Conservation (phyloP, 2,797 vertebrate genomes). For the Sitta carolinensis region DNA sequence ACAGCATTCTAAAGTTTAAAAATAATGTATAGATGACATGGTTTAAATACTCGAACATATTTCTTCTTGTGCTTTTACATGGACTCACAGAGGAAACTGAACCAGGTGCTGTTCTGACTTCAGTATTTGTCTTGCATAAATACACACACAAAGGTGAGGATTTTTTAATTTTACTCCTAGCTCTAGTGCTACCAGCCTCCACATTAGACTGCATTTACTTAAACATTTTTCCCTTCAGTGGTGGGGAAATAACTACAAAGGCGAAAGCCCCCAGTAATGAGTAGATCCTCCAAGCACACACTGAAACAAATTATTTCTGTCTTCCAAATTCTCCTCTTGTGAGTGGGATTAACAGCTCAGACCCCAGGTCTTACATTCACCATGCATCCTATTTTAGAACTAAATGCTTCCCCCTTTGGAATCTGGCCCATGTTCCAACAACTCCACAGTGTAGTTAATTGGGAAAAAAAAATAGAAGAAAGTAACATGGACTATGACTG, state of each 20-base stretch:
- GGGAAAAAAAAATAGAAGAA: neutral
- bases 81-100: neutral
- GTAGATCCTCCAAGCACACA: neutral
- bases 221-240: neutral
- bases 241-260: neutral
- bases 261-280: neutral
- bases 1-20: neutral
- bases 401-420: neutral
- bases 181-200: neutral
- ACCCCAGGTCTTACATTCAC: neutral
- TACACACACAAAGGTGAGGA: neutral
- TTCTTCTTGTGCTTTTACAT: neutral
- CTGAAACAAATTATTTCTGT: neutral
- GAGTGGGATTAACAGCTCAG: neutral
- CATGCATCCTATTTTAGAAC: neutral
- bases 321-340: neutral
- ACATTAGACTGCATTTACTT: neutral
- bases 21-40: neutral
- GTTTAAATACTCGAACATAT: neutral
- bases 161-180: neutral
- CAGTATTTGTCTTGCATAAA: neutral
- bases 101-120: neutral
- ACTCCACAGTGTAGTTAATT: neutral
- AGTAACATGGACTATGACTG: neutral
- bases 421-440: neutral